Evolutionary conservation across 1,140 invertebrate genomes (phyloP), one percentile per base, ranked within the genome.

Genomic region (Cataglyphis hispanica): DNA sequence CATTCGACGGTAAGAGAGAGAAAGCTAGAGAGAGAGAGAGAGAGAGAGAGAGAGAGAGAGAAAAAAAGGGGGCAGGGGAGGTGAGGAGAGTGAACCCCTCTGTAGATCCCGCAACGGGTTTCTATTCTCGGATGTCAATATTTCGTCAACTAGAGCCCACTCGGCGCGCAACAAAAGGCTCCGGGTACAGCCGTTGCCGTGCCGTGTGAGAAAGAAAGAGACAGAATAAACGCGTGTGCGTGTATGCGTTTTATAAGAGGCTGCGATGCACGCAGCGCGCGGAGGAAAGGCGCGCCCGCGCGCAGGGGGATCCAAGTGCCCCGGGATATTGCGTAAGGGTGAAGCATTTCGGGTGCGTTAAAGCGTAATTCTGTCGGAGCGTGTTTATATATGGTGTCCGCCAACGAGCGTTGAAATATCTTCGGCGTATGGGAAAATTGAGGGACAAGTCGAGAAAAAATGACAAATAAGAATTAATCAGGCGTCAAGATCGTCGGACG

Each of bases 51-150:
- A 63, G 13, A 64, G 22, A 84, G 31, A 31, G n/a, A n/a, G n/a
- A n/a, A 34, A 34, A 31, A 50, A 67, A 25, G 74, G 69, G n/a
- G 58, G 7, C 58, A 60, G 58, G 64, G 76, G 58, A n/a, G 53
- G 2, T 31, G 85, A 60, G 31, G 37, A 50, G 37, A 61, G 85
- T 13, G 31, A 86, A 76, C 83, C 85, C 88, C 77, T 86, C 84
- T 75, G 61, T 81, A 88, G 87, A 90, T 84, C 88, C 88, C 84
- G 81, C 84, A 89, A 90, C 85, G 88, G 89, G 90, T 93, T 93
- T 94, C 92, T 94, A 94, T 94, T 94, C 92, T 93, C 91, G 93
- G 91, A 94, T 94, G 93, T 94, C 93, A 94, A 94, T 94, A 94
- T 94, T 94, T 94, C 93, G 93, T 94, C 93, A 94, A 93, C 92